These are phyloP conservation scores for Acromyrmex heyeri DNA, from an alignment of 1,140 invertebrate genomes.

Conservation along the genomic window DNA sequence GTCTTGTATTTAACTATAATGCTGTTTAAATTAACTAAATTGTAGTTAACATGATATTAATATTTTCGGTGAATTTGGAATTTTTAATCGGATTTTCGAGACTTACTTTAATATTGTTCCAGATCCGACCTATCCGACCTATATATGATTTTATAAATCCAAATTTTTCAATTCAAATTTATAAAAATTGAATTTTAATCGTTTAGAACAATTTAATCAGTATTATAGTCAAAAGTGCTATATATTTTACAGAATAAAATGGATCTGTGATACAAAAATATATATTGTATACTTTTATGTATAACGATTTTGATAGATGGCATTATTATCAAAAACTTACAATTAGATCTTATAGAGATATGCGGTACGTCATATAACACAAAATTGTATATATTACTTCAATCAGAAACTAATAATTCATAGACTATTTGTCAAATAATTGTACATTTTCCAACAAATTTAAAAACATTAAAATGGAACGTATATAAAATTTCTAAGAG, in stretches of 20 bases:
- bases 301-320: background rate
- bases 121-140: no score
- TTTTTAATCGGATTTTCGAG: no score
- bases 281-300: conserved; percentile 2
- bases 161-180: background rate
- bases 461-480: background rate
- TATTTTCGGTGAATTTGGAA: no score
- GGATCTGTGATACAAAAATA: conserved; percentile 24
- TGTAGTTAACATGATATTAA: background rate
- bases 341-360: background rate
- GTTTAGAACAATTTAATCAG: background rate
- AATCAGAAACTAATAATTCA: conserved; percentile 27
- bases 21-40: background rate
- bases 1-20: background rate
- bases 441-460: conserved; percentile 30
- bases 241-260: background rate
- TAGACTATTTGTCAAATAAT: background rate
- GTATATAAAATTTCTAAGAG: background rate
- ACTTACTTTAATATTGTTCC: no score
- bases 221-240: background rate
- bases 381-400: conserved; percentile 25
- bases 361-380: background rate
- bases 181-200: background rate
- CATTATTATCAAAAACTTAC: conserved; percentile 7
- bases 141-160: background rate